Percentiles rank a stretch among this genome's conserved stretches.
Conservation (phyloP, 2,797 vertebrate genomes). For the Dipus sagitta region DNA sequence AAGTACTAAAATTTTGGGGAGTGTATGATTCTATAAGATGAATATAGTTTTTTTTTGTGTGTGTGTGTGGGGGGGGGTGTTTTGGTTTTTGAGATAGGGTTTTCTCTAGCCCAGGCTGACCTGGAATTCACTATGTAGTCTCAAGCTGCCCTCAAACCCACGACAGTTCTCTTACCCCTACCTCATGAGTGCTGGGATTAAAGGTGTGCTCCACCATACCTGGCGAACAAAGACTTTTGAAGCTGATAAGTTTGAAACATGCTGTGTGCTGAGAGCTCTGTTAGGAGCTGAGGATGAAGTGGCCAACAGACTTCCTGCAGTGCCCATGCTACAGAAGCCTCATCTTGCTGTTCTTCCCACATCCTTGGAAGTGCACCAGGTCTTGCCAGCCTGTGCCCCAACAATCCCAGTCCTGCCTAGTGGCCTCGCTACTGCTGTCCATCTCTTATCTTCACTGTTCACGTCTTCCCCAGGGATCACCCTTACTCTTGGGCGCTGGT, state of each 20-base stretch:
- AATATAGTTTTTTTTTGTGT: neutral
- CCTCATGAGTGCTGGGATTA: too few relatives aligned
- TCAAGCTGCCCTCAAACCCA: too few relatives aligned
- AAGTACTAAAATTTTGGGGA: slow-evolving; percentile 20
- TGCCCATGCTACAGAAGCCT: neutral
- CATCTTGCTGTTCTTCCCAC: neutral
- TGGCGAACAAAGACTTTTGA: neutral
- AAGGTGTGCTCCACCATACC: too few relatives aligned
- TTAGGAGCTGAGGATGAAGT: neutral
- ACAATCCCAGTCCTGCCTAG: neutral
- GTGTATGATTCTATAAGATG: neutral
- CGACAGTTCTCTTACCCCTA: too few relatives aligned
- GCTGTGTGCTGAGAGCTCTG: neutral
- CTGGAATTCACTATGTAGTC: too few relatives aligned
- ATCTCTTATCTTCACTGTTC: neutral
- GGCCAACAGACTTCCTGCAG: neutral
- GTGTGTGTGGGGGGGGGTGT: too few relatives aligned
- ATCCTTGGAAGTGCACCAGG: neutral
- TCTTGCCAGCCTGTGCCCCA: neutral
- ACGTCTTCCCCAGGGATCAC: neutral
- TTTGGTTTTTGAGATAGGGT: too few relatives aligned
- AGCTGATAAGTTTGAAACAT: neutral
- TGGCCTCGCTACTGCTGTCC: neutral
- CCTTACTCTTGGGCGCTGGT: neutral
- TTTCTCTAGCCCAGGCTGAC: too few relatives aligned